phyloP scores from a whole-genome alignment of 2,113 vertebrate species.

The Vicugna pacos region DNA sequence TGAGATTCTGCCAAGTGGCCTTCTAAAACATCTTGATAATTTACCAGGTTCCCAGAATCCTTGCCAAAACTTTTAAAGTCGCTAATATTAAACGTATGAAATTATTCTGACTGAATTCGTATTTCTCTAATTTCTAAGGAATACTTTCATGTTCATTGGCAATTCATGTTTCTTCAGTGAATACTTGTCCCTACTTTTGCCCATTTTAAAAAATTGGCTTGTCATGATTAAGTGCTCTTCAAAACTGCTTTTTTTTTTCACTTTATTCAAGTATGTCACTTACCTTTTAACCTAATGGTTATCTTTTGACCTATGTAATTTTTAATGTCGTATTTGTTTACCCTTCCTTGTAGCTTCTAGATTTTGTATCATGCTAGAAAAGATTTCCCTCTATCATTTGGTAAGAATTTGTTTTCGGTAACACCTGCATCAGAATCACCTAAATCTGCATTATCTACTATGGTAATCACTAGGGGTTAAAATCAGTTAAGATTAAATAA shows the following conservation, averaged over 20 bases:
- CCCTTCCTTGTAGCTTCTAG: background rate
- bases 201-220: background rate
- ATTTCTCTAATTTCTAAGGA: background rate
- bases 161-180: background rate
- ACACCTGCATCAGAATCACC: background rate
- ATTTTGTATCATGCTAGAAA: background rate
- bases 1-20: background rate
- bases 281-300: background rate
- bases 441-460: background rate
- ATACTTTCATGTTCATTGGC: background rate
- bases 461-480: background rate
- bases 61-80: background rate
- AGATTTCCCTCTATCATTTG: background rate
- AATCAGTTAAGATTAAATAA: background rate
- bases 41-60: background rate
- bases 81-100: background rate
- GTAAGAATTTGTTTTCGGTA: background rate
- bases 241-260: background rate
- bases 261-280: background rate
- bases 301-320: background rate
- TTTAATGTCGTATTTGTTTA: background rate
- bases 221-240: background rate
- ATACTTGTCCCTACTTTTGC: background rate
- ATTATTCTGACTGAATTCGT: background rate
- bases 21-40: conserved; percentile 14